A percentile compares a stretch with the other conserved stretches of the same genome.
Conservation (phyloP, 1,140 invertebrate genomes). For the Drosophila bipectinata region DNA sequence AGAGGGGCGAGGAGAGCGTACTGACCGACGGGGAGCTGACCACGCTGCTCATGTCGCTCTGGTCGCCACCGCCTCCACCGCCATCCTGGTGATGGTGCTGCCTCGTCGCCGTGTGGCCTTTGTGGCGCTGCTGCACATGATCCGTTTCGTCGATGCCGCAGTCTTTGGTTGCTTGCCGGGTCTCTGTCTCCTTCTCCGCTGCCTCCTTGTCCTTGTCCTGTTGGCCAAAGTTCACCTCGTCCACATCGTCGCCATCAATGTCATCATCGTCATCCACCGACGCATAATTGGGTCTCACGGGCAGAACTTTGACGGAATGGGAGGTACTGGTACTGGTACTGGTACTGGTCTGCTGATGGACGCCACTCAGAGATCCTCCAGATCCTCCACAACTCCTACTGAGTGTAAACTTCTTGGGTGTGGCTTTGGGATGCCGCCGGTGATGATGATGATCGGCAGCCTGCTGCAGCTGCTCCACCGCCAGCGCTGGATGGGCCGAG, state of each 20-base stretch:
- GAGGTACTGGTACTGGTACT: constrained; percentile 10
- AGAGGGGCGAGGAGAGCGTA: constrained; percentile 76
- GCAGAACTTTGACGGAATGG: constrained; percentile 54
- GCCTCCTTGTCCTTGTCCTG: constrained; percentile 22
- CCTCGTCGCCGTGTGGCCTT: constrained; percentile 44
- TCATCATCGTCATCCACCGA: constrained; percentile 73
- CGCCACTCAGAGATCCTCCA: constrained; percentile 22
- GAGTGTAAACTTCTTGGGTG: constrained; percentile 70
- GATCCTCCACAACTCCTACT: constrained; percentile 56
- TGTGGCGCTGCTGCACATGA: constrained; percentile 77
- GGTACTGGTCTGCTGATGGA: constrained; percentile 22
- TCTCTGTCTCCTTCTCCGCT: too few relatives aligned
- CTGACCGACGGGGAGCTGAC: constrained; percentile 78
- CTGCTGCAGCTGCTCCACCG: constrained; percentile 73
- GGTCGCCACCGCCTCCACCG: constrained; percentile 32
- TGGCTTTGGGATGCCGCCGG: constrained; percentile 61
- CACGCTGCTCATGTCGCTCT: constrained; percentile 75
- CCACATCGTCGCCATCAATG: constrained; percentile 72
- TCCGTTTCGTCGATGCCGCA: constrained; percentile 73
- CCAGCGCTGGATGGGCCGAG: constrained; percentile 80
- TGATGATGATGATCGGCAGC: constrained; percentile 53
- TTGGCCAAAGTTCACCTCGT: constrained; percentile 70
- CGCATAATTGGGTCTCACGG: constrained; percentile 68
- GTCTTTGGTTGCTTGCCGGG: constrained; percentile 71
- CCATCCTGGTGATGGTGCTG: constrained; percentile 44